Evolutionary conservation across 1,140 invertebrate genomes (phyloP), one percentile per base, ranked within the genome.

Genomic region (Chironomus striatipennis): DNA sequence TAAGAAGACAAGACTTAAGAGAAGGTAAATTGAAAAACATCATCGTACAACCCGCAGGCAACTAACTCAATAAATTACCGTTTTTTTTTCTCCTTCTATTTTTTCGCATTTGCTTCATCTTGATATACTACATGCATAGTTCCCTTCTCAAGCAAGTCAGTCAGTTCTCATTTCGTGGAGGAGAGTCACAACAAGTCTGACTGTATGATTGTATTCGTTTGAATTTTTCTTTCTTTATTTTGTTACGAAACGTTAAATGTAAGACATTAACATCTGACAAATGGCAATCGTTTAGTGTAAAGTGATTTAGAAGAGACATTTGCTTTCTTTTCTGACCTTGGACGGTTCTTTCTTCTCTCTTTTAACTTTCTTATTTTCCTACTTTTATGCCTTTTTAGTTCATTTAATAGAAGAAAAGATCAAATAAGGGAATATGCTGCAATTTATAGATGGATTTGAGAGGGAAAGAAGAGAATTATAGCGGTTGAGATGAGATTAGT

Each of bases 11-110:
- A 57, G 47, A 57, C 12, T 12, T 57, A 12, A 57, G 65, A 9
- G 65, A 70, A 70, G 65, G 65, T 70, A 70, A 70, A 70, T 70
- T 70, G 65, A 70, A 70, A 70, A 70, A 70, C 65, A 70, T 70
- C 65, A 70, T 70, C 65, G 20, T 70, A 21, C 65, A 70, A 21
- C 65, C 65, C 65, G 65, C 65, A 70, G 65, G 65, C 65, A 70
- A 70, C 17, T 20, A 70, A 70, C 20, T 70, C 65, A 70, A 70
- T 70, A 70, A 70, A 70, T 70, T 70, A 70, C 65, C 65, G 65
- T 70, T 70, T 70, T 70, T 18, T 57, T 57, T 34, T 57, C n/a
- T 57, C 47, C 47, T 57, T 57, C 24, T 57, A n/a, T 57, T 47
- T 57, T 57, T 57, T 57, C 47, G 47, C 47, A 57, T 57, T 57